Conservation (phyloP, 1,140 invertebrate species). For the Maniola jurtina region DNA sequence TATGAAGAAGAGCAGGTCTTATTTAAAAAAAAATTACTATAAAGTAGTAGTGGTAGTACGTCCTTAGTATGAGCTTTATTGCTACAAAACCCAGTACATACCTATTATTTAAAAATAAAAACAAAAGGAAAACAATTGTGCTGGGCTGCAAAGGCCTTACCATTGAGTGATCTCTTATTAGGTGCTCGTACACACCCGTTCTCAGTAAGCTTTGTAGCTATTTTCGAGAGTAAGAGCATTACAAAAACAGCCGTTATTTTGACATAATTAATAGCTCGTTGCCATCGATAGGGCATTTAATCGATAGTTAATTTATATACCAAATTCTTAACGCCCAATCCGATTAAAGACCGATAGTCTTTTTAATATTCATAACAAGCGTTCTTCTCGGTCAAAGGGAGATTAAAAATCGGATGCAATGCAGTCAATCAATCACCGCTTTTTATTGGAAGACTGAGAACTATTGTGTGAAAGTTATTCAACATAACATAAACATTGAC, state of each 20-base stretch:
- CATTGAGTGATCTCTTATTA: too few species aligned
- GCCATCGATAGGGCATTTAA: conserved; percentile 37
- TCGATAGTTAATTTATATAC: conserved; percentile 67
- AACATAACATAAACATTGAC: conserved; percentile 53
- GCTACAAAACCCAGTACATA: too few species aligned
- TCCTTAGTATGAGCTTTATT: too few species aligned
- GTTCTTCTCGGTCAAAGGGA: conserved; percentile 35
- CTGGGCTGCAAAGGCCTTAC: too few species aligned
- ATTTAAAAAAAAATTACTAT: too few species aligned
- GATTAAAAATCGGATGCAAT: conserved; percentile 46
- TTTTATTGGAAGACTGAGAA: conserved; percentile 55
- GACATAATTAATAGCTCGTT: conserved; percentile 57
- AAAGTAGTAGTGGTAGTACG: too few species aligned
- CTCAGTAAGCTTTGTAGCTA: too few species aligned
- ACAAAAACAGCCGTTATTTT: conserved; percentile 20
- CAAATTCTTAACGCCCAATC: conserved; percentile 59
- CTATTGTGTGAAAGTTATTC: conserved; percentile 58
- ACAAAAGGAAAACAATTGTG: too few species aligned
- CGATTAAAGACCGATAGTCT: conserved; percentile 56
- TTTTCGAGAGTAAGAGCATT: too few species aligned
- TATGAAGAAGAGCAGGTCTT: too few species aligned
- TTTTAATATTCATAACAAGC: conserved; percentile 65
- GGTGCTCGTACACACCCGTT: too few species aligned
- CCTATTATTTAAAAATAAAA: too few species aligned
- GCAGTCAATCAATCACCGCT: conserved; percentile 58